Conservation (phyloP, 92 coral and sea anemone genomes). For the Bergia puertoricense region DNA sequence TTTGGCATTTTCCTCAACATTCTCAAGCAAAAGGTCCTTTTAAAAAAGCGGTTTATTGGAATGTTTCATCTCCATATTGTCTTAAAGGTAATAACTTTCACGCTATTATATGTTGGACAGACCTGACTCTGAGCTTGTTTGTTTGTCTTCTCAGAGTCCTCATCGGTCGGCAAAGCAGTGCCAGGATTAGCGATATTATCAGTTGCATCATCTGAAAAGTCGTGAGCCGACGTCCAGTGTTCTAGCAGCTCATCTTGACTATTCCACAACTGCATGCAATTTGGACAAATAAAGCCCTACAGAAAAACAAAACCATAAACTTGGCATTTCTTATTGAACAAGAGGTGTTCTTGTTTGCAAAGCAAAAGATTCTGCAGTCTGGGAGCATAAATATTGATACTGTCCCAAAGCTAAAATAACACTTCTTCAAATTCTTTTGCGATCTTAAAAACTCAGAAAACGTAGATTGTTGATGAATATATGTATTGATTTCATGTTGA, state of each 20-base stretch:
- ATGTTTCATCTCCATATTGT: too few species aligned
- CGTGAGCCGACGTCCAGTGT: conserved; percentile 82
- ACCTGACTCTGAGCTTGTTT: conserved; percentile 39
- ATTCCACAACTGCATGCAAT: conserved; percentile 89
- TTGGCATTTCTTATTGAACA: background rate
- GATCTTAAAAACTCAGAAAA: too few species aligned
- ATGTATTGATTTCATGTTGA: too few species aligned
- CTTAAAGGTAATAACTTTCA: background rate
- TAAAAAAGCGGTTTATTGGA: too few species aligned
- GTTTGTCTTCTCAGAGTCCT: conserved; percentile 17
- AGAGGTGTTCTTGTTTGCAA: background rate
- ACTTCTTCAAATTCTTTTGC: too few species aligned
- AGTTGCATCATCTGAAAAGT: conserved; percentile 35
- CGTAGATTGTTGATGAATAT: too few species aligned
- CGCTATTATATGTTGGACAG: background rate
- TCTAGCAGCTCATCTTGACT: conserved; percentile 82
- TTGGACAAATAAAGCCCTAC: conserved; percentile 98
- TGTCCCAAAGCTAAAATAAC: too few species aligned
- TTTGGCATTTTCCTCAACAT: too few species aligned
- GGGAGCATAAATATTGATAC: background rate
- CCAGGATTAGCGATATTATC: background rate
- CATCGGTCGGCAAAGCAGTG: background rate
- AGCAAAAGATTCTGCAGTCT: background rate
- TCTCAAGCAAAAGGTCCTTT: too few species aligned
- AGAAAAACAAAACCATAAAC: conserved; percentile 13